A percentile compares a stretch with the other conserved stretches of the same genome.
These are phyloP conservation scores for Uropetala carovei DNA, from an alignment of 2,888 invertebrate species.

Conservation along the genomic window DNA sequence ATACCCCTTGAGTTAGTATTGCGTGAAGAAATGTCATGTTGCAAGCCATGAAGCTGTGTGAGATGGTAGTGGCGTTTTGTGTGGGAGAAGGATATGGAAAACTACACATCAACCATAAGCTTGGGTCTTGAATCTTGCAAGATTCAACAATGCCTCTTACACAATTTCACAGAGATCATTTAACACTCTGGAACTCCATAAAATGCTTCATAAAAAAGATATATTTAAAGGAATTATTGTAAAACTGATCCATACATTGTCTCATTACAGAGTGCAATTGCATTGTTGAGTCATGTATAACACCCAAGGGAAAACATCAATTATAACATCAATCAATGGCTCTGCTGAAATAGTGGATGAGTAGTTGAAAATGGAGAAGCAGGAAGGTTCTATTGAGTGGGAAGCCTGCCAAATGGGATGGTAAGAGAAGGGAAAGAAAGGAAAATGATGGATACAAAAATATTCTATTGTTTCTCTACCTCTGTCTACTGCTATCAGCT, in stretches of 20 bases:
- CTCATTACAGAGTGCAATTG: neutral
- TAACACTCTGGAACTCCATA: too few species aligned
- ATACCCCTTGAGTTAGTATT: constrained; percentile 34
- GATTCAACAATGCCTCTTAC: constrained; percentile 44
- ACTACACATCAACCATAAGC: constrained; percentile 48
- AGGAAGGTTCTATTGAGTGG: constrained; percentile 53
- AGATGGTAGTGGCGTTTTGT: constrained; percentile 39
- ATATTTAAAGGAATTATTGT: too few species aligned
- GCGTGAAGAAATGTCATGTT: constrained; percentile 48
- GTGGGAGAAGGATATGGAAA: constrained; percentile 51
- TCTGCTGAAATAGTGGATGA: constrained; percentile 54
- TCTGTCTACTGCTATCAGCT: constrained; percentile 65
- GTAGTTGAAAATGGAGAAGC: constrained; percentile 58
- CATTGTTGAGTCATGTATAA: constrained; percentile 38
- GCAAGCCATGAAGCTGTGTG: constrained; percentile 62
- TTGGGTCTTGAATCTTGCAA: constrained; percentile 42
- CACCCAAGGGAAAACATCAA: constrained; percentile 57
- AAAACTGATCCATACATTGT: too few species aligned
- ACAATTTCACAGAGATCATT: neutral
- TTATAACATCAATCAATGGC: constrained; percentile 56
- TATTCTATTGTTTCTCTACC: constrained; percentile 63
- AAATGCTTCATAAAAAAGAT: too few species aligned
- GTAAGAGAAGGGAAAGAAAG: constrained; percentile 59
- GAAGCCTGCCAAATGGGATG: constrained; percentile 55
- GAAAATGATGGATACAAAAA: constrained; percentile 54